Percentiles rank a stretch among this genome's conserved stretches.
These are phyloP conservation scores for Drosophila mayri DNA, from an alignment of 1,140 invertebrate species.

Conservation along the genomic window DNA sequence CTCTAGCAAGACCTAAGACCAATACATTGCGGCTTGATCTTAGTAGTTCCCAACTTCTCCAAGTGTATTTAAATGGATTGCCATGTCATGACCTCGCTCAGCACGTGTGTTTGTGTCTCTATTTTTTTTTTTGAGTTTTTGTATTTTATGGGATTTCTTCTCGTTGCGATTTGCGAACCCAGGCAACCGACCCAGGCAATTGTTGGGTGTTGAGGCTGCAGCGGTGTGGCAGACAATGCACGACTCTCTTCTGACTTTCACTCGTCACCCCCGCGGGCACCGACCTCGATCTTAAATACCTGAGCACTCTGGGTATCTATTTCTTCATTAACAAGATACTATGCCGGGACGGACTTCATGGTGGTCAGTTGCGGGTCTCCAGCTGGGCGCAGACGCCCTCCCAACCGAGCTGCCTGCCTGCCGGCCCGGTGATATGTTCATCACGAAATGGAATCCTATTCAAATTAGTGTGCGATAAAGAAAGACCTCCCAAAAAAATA, in stretches of 20 bases:
- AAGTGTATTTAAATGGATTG: conserved; percentile 26
- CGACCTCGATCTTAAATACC: conserved; percentile 63
- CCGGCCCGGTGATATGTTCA: conserved; percentile 66
- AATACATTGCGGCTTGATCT: not conserved
- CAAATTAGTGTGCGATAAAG: conserved; percentile 76
- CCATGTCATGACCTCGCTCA: conserved; percentile 46
- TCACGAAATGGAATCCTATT: conserved; percentile 67
- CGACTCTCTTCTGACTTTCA: conserved; percentile 75
- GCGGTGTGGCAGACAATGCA: conserved; percentile 66
- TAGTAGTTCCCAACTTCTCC: not conserved
- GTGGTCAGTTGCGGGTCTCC: conserved; percentile 69
- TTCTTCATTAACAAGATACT: conserved; percentile 79
- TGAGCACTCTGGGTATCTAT: conserved; percentile 56
- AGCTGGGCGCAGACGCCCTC: conserved; percentile 74
- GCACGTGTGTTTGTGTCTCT: conserved; percentile 50
- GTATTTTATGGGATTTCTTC: conserved; percentile 26
- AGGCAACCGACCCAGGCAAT: conserved; percentile 16
- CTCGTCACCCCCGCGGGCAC: conserved; percentile 63
- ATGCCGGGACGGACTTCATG: conserved; percentile 56
- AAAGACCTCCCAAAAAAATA: conserved; percentile 50
- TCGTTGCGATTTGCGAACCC: conserved; percentile 42
- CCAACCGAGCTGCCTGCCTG: conserved; percentile 35
- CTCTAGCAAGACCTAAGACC: not conserved
- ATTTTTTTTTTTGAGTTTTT: conserved; percentile 8
- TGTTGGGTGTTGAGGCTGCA: conserved; percentile 31